These are phyloP conservation scores for Cheilosia scutellata DNA, from an alignment of 2,888 invertebrate species.

Conservation along the genomic window DNA sequence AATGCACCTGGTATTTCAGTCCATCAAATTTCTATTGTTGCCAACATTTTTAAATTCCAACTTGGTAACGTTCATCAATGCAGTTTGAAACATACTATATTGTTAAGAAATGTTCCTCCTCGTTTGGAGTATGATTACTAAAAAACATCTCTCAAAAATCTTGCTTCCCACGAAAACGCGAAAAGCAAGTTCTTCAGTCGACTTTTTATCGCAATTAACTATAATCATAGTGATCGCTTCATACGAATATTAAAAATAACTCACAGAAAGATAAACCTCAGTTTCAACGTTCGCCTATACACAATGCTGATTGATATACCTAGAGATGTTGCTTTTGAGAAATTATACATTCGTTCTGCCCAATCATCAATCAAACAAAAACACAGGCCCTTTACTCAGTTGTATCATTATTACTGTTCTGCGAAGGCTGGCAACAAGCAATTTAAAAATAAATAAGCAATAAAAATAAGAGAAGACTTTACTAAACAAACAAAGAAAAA, in stretches of 20 bases:
- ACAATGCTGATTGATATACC: not conserved
- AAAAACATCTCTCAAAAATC: too few species aligned
- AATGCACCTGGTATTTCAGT: too few species aligned
- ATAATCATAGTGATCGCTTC: slow-evolving; percentile 45
- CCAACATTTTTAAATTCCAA: too few species aligned
- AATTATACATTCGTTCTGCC: slow-evolving; percentile 41
- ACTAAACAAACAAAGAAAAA: slow-evolving; percentile 12
- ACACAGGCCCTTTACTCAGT: slow-evolving; percentile 1
- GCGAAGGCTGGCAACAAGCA: not conserved
- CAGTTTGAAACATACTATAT: too few species aligned
- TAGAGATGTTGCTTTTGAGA: slow-evolving; percentile 36
- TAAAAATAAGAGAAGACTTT: slow-evolving; percentile 16
- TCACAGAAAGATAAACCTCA: slow-evolving; percentile 1
- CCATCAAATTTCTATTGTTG: too few species aligned
- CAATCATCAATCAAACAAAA: slow-evolving; percentile 33
- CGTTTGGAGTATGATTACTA: too few species aligned
- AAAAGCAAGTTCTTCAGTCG: not conserved
- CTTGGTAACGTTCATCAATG: too few species aligned
- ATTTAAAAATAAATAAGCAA: slow-evolving; percentile 15
- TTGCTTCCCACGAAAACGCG: not conserved
- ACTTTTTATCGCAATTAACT: slow-evolving; percentile 1
- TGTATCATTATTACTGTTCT: slow-evolving; percentile 1
- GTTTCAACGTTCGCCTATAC: not conserved
- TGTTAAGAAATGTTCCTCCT: too few species aligned
- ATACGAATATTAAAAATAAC: slow-evolving; percentile 5